Evolutionary conservation across 2,888 invertebrate species (phyloP), one percentile per base, ranked within the genome.

Genomic region (Conchocele bisecta): DNA sequence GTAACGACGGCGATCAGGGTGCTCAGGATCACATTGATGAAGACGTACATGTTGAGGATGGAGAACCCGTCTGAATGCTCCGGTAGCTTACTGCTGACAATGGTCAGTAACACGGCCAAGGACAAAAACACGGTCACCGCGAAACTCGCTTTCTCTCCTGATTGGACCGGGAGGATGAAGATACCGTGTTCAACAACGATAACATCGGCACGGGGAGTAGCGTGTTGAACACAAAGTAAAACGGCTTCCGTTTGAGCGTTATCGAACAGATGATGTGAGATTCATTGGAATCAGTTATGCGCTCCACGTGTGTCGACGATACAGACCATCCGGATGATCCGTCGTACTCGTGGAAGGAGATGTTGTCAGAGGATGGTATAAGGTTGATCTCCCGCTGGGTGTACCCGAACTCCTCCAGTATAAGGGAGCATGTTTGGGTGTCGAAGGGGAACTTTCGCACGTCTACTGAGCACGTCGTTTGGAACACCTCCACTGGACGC

Each of bases 111-210:
- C 7, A 79, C 79, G 17, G 75, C 67, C 22, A 74, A 50, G 0
- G 75, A 65, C 24, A 79, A 53, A 39, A 79, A 72, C 26, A 79
- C 70, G 6, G 79, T 79, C 6, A 79, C 64, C 7, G 68, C 75
- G 46, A 72, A 79, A 22, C 75, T 69, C 5, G 60, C 69, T 50
- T 75, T 71, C 37, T 79, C 79, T 3, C 74, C 74, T 4, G 68
- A 73, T 26, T 60, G 44, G 9, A 78, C 71, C 1, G 78, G 78
- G 6, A 75, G 51, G 3, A 75, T 46, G 31, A 75, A 78, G 0
- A 75, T 75, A 35, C 68, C n/a, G 70, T 66, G 42, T 79, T 79
- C 63, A 75, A 35, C 17, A 71, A 54, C 0, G 71, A 65, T 0
- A 70, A 48, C 26, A 77, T n/a, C 1, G 61, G 42, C 15, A 77